Base-by-base conservation (phyloP, 1,140 invertebrate genomes). In the Tetragnatha versicolor region DNA sequence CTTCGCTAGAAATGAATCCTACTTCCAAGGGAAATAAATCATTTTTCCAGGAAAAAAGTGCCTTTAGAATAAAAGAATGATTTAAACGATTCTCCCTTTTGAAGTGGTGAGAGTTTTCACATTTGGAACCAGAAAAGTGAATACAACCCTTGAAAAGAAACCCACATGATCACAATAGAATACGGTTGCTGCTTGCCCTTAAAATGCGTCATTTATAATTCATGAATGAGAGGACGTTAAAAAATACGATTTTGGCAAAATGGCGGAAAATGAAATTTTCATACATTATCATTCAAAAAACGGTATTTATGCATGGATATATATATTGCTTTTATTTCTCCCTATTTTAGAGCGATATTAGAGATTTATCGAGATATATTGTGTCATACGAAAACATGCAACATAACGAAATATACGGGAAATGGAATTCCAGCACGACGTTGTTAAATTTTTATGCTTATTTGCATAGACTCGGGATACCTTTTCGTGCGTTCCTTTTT, bases 191-290 rank as follows among this genome's bases (percentile, higher is more conserved):
- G n/a, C n/a, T n/a, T n/a, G 35, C 55, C 55, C 17, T 35, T 58
- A 58, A 58, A 58, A 51, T 22, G 35, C 14, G 55, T 58, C 55
- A 33, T 58, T 58, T 58, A 58, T 58, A 58, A 58, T 58, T 58
- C 55, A 58, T 58, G 55, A 58, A 58, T 58, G 29, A n/a, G 22
- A 42, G 35, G 55, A 33, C 29, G 20, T 33, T 35, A 58, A 58
- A 31, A 58, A 58, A 58, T 33, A 58, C 20, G 35, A n/a, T 27
- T 33, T 58, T 58, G 31, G 27, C 55, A 58, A 31, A 58, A 4
- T 22, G 55, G n/a, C 14, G 5, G 35, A 14, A n/a, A 31, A 33
- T 31, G 55, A 35, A 31, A 58, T n/a, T 58, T 58, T 58, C 20
- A 33, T 58, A n/a, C n/a, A 58, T 33, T 58, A n/a, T 58, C 35